Conservation (phyloP, 2,888 invertebrate genomes). For the Orthosia cruda region DNA sequence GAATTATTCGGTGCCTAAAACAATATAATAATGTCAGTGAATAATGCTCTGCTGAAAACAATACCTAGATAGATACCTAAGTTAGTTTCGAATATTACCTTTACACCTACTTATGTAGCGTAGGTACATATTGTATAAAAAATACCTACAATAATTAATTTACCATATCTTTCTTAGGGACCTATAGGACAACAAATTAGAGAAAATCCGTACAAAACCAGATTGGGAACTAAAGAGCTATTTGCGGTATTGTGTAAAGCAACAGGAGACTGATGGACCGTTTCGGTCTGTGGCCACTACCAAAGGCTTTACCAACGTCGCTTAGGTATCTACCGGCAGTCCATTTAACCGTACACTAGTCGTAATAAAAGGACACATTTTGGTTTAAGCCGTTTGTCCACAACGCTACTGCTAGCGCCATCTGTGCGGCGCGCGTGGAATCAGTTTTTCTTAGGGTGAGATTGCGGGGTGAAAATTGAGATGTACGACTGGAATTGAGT, state of each 20-base stretch:
- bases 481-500: neutral
- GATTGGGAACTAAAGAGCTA: slow-evolving; percentile 58
- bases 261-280: slow-evolving; percentile 67
- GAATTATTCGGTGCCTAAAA: slow-evolving; percentile 5
- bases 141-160: too few species aligned
- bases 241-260: slow-evolving; percentile 67
- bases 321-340: slow-evolving; percentile 59
- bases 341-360: slow-evolving; percentile 63
- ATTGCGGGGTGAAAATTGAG: slow-evolving; percentile 14
- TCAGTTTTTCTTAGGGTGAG: slow-evolving; percentile 28
- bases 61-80: neutral
- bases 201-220: slow-evolving; percentile 55
- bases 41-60: slow-evolving; percentile 15
- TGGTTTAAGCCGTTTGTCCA: slow-evolving; percentile 56
- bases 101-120: neutral
- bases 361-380: slow-evolving; percentile 68
- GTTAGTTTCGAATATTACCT: neutral
- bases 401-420: slow-evolving; percentile 62
- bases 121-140: neutral
- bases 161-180: neutral
- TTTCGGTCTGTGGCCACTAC: slow-evolving; percentile 59
- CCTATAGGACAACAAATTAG: slow-evolving; percentile 33
- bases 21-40: neutral
- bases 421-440: slow-evolving; percentile 60
- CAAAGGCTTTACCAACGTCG: slow-evolving; percentile 67